Conservation (phyloP, 2,888 invertebrate genomes). For the Stratiomys singularior region DNA sequence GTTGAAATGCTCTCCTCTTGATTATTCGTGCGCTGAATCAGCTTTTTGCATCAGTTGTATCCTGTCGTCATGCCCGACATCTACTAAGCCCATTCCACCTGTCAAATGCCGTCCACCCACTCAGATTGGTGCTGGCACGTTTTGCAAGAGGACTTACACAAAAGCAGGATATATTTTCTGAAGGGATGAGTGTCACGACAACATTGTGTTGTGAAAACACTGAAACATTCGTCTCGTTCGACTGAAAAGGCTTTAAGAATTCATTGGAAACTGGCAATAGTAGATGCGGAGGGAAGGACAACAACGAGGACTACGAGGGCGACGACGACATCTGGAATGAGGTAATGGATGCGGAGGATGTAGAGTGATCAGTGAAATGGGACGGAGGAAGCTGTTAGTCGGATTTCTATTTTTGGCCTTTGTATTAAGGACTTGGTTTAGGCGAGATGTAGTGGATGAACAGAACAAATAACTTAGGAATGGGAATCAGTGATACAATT, state of each 20-base stretch:
- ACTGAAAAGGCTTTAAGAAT: constrained; percentile 26
- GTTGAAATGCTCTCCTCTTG: constrained; percentile 14
- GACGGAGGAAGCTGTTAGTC: constrained; percentile 7
- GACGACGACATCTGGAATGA: not conserved
- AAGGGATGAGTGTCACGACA: not conserved
- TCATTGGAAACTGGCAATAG: not conserved
- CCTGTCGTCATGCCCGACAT: not conserved
- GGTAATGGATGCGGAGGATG: not conserved
- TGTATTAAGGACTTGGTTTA: not conserved
- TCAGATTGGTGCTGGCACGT: not conserved
- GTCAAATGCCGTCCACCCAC: not conserved
- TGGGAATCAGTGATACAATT: constrained; percentile 16
- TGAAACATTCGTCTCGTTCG: constrained; percentile 4
- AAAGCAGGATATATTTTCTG: not conserved
- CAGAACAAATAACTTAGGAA: not conserved
- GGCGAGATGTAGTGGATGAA: too few relatives aligned
- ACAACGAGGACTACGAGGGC: too few relatives aligned
- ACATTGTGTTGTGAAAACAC: not conserved
- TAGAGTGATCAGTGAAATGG: not conserved
- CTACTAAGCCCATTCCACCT: not conserved
- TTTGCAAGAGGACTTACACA: not conserved
- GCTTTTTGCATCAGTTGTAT: constrained; percentile 26
- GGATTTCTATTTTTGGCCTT: constrained; percentile 13
- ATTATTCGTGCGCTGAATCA: constrained; percentile 33
- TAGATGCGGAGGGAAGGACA: not conserved